Evolutionary conservation across 2,797 vertebrate species (phyloP), one percentile per base, ranked within the genome.

Genomic region (Tarsius wallacei): DNA sequence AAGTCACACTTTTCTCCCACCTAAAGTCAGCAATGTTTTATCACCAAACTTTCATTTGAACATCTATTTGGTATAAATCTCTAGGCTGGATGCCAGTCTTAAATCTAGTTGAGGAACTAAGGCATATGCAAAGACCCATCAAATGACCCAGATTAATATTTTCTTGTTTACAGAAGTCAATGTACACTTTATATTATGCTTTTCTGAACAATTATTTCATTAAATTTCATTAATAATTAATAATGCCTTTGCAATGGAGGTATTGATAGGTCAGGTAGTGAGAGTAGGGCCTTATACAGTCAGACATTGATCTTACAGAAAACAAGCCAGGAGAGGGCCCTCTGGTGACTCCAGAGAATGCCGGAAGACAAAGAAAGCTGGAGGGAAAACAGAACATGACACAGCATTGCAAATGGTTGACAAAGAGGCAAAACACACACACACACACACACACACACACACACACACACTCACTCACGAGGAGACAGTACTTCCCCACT

Each of bases 341-440:
- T 51, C 12, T 89, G 64, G 78, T 63, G 59, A 98, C 33, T 64
- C 73, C 51, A 94, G 84, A 97, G 94, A 97, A 95, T 12, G 71
- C 76, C 93, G 51, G 74, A 86, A 96, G 70, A 97, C 51, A 73
- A 93, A 96, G 87, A 94, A 97, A 89, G 31, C 87, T 95, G 55
- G 74, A 96, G 53, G 81, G 74, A 49, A 95, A 97, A 95, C 96
- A 92, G 96, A 98, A 89, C 22, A 31, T 89, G 97, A 98, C 82
- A 96, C 68, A 96, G 89, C 83, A 97, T 97, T 98, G 97, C 97
- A 94, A 42, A 73, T 90, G 95, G 87, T 97, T 98, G 98, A 93
- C 96, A 94, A 95, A 97, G 77, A 82, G 85, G 87, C 84, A 96
- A 81, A 92, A 93, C 91, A 84, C 95, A 86, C 33, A 24, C 85